A percentile compares a stretch with the other conserved stretches of the same genome.
Conservation (phyloP, 2,113 vertebrate genomes). For the Caranx ignobilis region DNA sequence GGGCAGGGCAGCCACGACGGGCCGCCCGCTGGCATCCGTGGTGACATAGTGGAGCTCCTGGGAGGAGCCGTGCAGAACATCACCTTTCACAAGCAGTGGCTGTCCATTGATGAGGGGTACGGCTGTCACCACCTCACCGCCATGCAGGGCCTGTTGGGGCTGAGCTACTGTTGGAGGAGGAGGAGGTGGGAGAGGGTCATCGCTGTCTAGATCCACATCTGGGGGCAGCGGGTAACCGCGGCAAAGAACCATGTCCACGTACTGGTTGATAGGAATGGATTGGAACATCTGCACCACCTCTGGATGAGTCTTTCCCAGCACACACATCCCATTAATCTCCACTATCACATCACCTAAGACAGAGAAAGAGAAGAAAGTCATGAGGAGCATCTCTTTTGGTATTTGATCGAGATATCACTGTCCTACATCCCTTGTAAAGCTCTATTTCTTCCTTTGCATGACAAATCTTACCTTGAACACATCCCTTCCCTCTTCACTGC, state of each 20-base stretch:
- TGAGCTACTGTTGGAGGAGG: conserved; percentile 63
- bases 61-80: conserved; percentile 81
- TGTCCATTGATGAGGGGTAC: conserved; percentile 89
- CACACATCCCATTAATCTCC: conserved; percentile 95
- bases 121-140: conserved; percentile 81
- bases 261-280: conserved; percentile 92
- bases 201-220: conserved; percentile 82
- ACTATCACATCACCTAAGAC: conserved; percentile 94
- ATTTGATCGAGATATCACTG: conserved; percentile 56
- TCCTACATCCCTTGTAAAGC: conserved; percentile 20
- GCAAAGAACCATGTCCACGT: conserved; percentile 95
- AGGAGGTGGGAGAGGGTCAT: conserved; percentile 83
- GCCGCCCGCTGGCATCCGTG: conserved; percentile 86
- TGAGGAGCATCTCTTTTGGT: background rate
- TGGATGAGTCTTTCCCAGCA: conserved; percentile 97
- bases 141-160: conserved; percentile 66
- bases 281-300: conserved; percentile 99
- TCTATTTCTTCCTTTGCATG: conserved; percentile 32
- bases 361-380: background rate
- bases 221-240: conserved; percentile 96
- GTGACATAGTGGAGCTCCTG: conserved; percentile 89
- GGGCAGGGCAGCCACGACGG: conserved; percentile 81
- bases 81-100: conserved; percentile 80
- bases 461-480: conserved; percentile 30
- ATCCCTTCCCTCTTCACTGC: conserved; percentile 47